phyloP scores from a whole-genome alignment of 2,888 invertebrate genomes.

The Trissolcus japonicus region DNA sequence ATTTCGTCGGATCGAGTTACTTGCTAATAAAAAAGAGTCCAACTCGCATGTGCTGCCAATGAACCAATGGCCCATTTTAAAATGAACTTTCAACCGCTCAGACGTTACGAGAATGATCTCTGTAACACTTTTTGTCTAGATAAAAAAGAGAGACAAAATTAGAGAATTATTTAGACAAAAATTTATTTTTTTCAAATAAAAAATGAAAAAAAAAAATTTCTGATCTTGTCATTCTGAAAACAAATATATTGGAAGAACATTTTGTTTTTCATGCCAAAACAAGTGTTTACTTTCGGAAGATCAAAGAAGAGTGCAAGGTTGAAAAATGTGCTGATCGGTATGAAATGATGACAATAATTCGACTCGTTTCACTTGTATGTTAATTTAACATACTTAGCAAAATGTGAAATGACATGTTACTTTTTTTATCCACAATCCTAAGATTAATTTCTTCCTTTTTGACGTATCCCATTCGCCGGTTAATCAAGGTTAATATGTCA shows the following conservation, averaged over 20 bases:
- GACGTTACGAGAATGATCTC: conserved; percentile 44
- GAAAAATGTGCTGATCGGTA: background rate
- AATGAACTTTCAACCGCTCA: conserved; percentile 51
- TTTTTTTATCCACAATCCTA: conserved; percentile 24
- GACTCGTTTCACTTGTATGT: conserved; percentile 34
- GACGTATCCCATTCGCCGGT: conserved; percentile 42
- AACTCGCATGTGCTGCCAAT: conserved; percentile 23
- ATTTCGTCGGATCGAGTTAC: background rate
- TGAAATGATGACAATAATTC: conserved; percentile 23
- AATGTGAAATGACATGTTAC: conserved; percentile 37
- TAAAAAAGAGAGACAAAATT: background rate
- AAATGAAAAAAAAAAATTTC: background rate
- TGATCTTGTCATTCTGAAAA: no score
- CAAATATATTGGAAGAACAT: no score
- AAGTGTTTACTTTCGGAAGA: no score
- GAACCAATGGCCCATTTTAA: conserved; percentile 52
- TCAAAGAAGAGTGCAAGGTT: no score
- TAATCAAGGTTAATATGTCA: conserved; percentile 59
- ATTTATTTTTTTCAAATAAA: background rate
- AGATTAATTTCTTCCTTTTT: conserved; percentile 54
- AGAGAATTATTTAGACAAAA: background rate
- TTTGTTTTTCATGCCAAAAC: no score
- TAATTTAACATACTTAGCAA: conserved; percentile 47
- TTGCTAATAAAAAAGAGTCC: no score
- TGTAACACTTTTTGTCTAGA: conserved; percentile 2